phyloP scores from a whole-genome alignment of 2,888 invertebrate genomes.

The Lagria hirta region DNA sequence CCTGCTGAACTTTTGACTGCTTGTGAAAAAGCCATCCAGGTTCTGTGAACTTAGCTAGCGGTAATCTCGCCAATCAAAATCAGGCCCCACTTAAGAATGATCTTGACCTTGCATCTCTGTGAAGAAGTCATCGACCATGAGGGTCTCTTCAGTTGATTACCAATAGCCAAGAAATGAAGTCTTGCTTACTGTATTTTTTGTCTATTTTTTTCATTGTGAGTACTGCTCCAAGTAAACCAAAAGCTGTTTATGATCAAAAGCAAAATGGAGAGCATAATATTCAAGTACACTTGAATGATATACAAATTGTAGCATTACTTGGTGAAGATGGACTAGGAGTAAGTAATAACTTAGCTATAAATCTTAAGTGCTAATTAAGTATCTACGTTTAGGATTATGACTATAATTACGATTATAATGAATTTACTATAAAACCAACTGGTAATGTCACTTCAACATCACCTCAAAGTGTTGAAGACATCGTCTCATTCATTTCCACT shows the following conservation, averaged over 20 bases:
- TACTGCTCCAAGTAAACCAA: slow-evolving; percentile 21
- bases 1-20: slow-evolving; percentile 11
- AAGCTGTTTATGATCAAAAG: slow-evolving; percentile 65
- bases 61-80: slow-evolving; percentile 15
- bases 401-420: slow-evolving; percentile 72
- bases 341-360: slow-evolving; percentile 35
- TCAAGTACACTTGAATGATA: slow-evolving; percentile 75
- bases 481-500: slow-evolving; percentile 18
- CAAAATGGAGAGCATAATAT: slow-evolving; percentile 80
- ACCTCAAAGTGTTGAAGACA: slow-evolving; percentile 10
- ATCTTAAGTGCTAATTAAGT: slow-evolving; percentile 1
- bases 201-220: slow-evolving; percentile 1
- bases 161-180: slow-evolving; percentile 14
- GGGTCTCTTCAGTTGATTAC: slow-evolving; percentile 11
- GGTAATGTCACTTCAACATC: slow-evolving; percentile 33
- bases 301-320: slow-evolving; percentile 70
- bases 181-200: neutral
- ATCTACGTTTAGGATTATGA: slow-evolving; percentile 65
- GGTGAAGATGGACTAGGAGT: slow-evolving; percentile 66
- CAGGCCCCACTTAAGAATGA: slow-evolving; percentile 19
- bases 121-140: slow-evolving; percentile 28
- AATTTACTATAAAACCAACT: slow-evolving; percentile 66
- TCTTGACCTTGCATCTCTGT: slow-evolving; percentile 21
- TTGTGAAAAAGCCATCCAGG: slow-evolving; percentile 6
- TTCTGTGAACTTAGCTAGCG: slow-evolving; percentile 22